phyloP scores from a whole-genome alignment of 2,888 invertebrate genomes.

The Amphimallon solstitiale region DNA sequence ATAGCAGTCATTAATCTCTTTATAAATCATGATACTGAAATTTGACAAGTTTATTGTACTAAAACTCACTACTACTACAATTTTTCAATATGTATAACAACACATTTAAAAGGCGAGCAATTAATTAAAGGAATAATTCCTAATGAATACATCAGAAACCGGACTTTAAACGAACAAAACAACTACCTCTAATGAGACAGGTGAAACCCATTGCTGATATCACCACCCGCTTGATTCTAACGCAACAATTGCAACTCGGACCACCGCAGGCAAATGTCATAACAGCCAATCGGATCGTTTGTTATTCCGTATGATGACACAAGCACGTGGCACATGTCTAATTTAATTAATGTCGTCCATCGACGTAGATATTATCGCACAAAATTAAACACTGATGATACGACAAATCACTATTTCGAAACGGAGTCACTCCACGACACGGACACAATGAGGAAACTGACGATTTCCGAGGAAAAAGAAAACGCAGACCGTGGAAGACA shows the following conservation, averaged over 20 bases:
- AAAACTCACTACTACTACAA: too few relatives aligned
- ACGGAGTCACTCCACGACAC: too few relatives aligned
- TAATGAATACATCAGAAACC: conserved; percentile 6
- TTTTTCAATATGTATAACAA: too few relatives aligned
- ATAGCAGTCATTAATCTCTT: too few relatives aligned
- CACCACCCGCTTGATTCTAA: conserved; percentile 53
- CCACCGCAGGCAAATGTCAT: conserved; percentile 48
- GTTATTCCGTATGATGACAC: conserved; percentile 24
- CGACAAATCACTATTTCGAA: too few relatives aligned
- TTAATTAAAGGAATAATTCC: conserved; percentile 7
- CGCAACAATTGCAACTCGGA: conserved; percentile 52
- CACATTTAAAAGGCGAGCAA: too few relatives aligned
- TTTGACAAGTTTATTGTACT: too few relatives aligned
- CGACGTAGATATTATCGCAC: conserved; percentile 5
- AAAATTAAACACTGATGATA: too few relatives aligned
- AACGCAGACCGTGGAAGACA: conserved; percentile 16
- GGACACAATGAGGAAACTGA: conserved; percentile 1
- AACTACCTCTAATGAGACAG: conserved; percentile 54
- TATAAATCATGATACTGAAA: too few relatives aligned
- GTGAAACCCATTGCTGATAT: conserved; percentile 55
- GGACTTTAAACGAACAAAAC: background rate
- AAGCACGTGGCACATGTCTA: conserved; percentile 9
- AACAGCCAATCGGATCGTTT: conserved; percentile 26
- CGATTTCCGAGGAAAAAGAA: conserved; percentile 9
- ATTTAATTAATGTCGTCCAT: background rate